These are phyloP conservation scores for Drosophila conformis DNA, from an alignment of 2,888 invertebrate genomes.

Conservation along the genomic window DNA sequence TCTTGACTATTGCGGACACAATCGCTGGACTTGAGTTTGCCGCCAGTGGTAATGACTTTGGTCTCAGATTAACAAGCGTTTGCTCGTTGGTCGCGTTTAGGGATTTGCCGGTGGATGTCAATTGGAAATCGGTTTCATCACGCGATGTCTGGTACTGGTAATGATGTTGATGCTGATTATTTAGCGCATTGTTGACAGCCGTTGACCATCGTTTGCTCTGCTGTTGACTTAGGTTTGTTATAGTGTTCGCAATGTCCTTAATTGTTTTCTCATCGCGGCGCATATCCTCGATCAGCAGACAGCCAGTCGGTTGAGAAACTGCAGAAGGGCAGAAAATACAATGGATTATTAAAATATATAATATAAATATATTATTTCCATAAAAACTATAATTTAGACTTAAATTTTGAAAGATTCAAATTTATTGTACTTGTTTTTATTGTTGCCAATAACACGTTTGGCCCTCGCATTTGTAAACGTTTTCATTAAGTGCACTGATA, in stretches of 20 bases:
- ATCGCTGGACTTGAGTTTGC: slow-evolving; percentile 85
- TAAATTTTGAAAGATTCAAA: background rate
- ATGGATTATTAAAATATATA: background rate
- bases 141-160: slow-evolving; percentile 78
- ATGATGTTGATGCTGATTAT: slow-evolving; percentile 81
- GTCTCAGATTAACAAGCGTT: slow-evolving; percentile 73
- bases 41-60: slow-evolving; percentile 85
- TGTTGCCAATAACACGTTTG: background rate
- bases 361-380: too few species aligned
- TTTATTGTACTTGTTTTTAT: background rate
- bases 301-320: slow-evolving; percentile 80
- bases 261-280: slow-evolving; percentile 90
- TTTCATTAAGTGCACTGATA: slow-evolving; percentile 48
- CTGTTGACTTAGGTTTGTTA: slow-evolving; percentile 89
- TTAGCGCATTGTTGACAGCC: slow-evolving; percentile 83
- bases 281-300: slow-evolving; percentile 84
- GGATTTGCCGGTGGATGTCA: slow-evolving; percentile 40
- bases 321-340: slow-evolving; percentile 16
- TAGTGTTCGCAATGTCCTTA: slow-evolving; percentile 93
- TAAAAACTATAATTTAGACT: background rate
- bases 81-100: slow-evolving; percentile 33
- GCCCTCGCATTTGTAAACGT: slow-evolving; percentile 23
- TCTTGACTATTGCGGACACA: slow-evolving; percentile 85
- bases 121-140: slow-evolving; percentile 84
- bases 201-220: slow-evolving; percentile 86